Evolutionary conservation across 2,797 vertebrate species (phyloP).

Genomic region (Mormyrus proboscirostris): DNA sequence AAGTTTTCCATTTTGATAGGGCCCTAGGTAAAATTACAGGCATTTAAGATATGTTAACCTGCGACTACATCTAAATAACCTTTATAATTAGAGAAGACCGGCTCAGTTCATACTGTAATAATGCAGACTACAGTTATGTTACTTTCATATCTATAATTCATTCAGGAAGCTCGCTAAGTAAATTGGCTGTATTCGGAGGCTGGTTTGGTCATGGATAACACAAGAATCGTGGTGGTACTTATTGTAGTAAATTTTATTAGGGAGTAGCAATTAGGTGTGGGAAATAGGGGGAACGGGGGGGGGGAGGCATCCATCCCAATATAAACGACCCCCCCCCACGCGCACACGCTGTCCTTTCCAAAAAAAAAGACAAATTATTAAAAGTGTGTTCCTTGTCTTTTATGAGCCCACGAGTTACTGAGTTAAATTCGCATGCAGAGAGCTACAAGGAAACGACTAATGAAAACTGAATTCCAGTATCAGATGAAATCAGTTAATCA

Average conservation of each 20-base stretch:
- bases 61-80: neutral
- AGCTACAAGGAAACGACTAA: neutral
- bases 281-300: neutral
- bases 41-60: neutral
- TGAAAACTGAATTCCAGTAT: neutral
- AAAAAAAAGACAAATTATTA: neutral
- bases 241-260: neutral
- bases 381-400: neutral
- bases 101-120: neutral
- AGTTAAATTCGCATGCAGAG: neutral
- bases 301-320: neutral
- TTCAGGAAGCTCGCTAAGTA: neutral
- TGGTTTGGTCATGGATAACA: neutral
- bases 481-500: neutral
- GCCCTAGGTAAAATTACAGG: neutral
- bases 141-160: neutral
- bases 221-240: neutral
- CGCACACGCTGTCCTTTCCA: neutral
- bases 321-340: neutral
- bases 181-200: neutral
- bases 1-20: neutral
- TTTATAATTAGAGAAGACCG: neutral
- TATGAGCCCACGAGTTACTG: neutral
- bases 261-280: neutral
- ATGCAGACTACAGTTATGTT: neutral